These are phyloP conservation scores for Characodon lateralis DNA, from an alignment of 2,797 vertebrate species.

Conservation along the genomic window DNA sequence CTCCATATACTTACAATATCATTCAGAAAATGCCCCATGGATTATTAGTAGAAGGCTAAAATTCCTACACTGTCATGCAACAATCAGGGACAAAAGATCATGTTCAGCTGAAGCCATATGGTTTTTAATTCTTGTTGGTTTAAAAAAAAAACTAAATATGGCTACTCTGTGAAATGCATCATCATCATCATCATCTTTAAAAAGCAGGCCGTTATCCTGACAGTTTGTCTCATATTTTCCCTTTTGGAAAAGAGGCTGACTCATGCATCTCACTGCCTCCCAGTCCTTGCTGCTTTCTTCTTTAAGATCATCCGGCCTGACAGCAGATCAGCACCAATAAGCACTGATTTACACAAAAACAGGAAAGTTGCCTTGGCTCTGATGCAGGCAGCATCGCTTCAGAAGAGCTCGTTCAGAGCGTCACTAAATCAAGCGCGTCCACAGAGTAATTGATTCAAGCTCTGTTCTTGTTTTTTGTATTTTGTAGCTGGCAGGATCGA, in stretches of 20 bases:
- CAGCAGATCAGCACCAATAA: constrained; percentile 44
- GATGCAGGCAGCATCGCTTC: constrained; percentile 41
- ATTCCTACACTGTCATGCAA: neutral
- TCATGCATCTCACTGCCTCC: constrained; percentile 36
- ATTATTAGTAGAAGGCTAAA: neutral
- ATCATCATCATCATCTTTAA: constrained; percentile 6
- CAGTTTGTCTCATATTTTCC: constrained; percentile 24
- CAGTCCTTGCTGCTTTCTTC: constrained; percentile 13
- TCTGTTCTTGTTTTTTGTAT: constrained; percentile 42
- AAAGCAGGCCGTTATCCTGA: neutral
- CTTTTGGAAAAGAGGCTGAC: constrained; percentile 34
- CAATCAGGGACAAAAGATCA: neutral
- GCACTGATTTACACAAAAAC: constrained; percentile 28
- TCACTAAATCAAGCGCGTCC: constrained; percentile 43
- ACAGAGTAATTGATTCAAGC: constrained; percentile 52
- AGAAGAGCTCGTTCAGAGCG: constrained; percentile 47
- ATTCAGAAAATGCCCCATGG: neutral
- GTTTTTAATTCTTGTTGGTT: neutral
- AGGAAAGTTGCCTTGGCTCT: constrained; percentile 12
- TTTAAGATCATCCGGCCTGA: constrained; percentile 38
- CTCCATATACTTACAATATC: too few species aligned
- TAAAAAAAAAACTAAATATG: neutral
- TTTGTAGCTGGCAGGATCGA: constrained; percentile 23
- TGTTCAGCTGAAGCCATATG: neutral
- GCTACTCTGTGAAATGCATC: neutral